Conservation (phyloP, 2,888 invertebrate genomes). For the Pterostichus madidus region DNA sequence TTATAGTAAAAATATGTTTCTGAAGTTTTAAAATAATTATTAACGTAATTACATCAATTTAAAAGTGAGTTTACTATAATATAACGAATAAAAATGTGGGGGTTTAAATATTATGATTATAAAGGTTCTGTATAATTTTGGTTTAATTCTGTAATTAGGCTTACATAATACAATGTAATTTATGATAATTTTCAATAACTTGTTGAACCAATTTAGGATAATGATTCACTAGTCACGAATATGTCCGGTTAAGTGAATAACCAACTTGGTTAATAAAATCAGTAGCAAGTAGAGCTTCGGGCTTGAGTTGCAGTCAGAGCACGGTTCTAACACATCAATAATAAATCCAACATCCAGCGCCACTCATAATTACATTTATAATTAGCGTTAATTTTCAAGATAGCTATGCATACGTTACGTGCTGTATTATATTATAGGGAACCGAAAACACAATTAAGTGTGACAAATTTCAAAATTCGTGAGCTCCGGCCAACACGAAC, state of each 20-base stretch:
- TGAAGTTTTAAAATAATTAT: not conserved
- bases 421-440: slow-evolving; percentile 49
- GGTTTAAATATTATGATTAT: slow-evolving; percentile 6
- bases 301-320: not conserved
- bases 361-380: slow-evolving; percentile 55
- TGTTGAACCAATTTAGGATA: slow-evolving; percentile 47
- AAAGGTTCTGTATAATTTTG: not conserved
- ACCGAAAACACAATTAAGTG: slow-evolving; percentile 61
- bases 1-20: not conserved
- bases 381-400: slow-evolving; percentile 43
- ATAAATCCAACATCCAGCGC: slow-evolving; percentile 20
- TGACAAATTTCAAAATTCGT: slow-evolving; percentile 57
- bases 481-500: slow-evolving; percentile 41
- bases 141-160: slow-evolving; percentile 38
- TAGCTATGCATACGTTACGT: slow-evolving; percentile 43
- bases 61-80: not conserved
- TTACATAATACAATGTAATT: slow-evolving; percentile 36
- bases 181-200: slow-evolving; percentile 40
- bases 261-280: slow-evolving; percentile 25
- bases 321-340: slow-evolving; percentile 31
- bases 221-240: slow-evolving; percentile 49
- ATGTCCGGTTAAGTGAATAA: slow-evolving; percentile 30
- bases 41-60: slow-evolving; percentile 8
- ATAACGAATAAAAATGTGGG: not conserved
- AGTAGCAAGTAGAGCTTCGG: not conserved